Conservation (phyloP, 2,113 vertebrate species). For the Oncorhynchus nerka region DNA sequence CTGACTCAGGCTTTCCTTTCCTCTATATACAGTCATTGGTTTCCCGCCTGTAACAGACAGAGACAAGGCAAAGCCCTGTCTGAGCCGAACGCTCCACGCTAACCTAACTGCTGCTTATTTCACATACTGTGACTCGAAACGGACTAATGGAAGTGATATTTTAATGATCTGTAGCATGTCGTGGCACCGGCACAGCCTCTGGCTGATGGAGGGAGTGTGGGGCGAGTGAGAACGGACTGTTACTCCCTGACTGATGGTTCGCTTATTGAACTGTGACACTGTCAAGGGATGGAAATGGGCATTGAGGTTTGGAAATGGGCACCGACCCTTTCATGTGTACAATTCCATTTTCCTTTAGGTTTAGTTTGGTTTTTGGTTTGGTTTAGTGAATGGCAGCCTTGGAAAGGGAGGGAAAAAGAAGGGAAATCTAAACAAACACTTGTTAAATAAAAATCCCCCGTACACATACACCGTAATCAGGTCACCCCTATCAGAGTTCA, state of each 20-base stretch:
- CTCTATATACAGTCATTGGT: neutral
- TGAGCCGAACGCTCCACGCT: slow-evolving; percentile 1
- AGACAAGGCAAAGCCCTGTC: slow-evolving; percentile 57
- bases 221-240: slow-evolving; percentile 30
- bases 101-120: slow-evolving; percentile 29
- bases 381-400: too few species aligned
- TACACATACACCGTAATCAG: neutral
- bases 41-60: slow-evolving; percentile 28
- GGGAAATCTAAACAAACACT: neutral
- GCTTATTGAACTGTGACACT: slow-evolving; percentile 22
- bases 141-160: slow-evolving; percentile 44
- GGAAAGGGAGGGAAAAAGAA: too few species aligned
- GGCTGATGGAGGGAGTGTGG: slow-evolving; percentile 15
- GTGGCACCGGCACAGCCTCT: neutral
- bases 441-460: neutral
- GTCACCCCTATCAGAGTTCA: neutral
- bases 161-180: slow-evolving; percentile 56
- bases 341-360: neutral
- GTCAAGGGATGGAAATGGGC: slow-evolving; percentile 48
- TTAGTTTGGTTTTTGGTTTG: too few species aligned
- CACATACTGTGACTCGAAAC: slow-evolving; percentile 30
- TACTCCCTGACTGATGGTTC: slow-evolving; percentile 35
- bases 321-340: neutral
- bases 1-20: slow-evolving; percentile 64
- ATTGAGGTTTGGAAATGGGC: slow-evolving; percentile 22